Conservation (phyloP, 2,113 vertebrate genomes). For the Lipotes vexillifer region DNA sequence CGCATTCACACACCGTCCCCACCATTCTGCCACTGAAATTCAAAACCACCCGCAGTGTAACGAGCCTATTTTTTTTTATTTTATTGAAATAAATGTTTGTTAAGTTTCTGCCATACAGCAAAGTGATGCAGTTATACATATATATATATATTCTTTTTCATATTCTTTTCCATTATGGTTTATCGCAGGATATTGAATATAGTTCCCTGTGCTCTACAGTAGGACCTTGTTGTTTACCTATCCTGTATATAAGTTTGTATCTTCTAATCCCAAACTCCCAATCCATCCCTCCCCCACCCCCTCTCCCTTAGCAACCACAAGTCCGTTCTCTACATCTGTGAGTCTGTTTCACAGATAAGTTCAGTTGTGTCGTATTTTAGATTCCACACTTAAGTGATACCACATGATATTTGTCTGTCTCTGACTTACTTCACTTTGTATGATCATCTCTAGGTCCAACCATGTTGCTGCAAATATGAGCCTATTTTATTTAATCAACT, state of each 20-base stretch:
- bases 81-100: not conserved
- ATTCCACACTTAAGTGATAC: not conserved
- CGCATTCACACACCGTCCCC: not conserved
- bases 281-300: not conserved
- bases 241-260: not conserved
- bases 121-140: not conserved
- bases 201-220: not conserved
- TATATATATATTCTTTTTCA: not conserved
- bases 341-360: not conserved
- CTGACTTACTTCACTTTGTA: not conserved
- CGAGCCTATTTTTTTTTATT: not conserved
- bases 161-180: not conserved
- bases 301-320: not conserved
- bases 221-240: not conserved
- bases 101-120: not conserved
- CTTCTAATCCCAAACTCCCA: not conserved
- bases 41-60: not conserved
- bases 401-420: not conserved
- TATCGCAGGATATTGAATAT: not conserved
- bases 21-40: not conserved
- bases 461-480: not conserved
- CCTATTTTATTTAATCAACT: not conserved
- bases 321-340: not conserved
- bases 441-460: not conserved
- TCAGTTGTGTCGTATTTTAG: not conserved